These are phyloP conservation scores for Sebastes trivittatus DNA, from an alignment of 2,797 vertebrate genomes.

Conservation along the genomic window DNA sequence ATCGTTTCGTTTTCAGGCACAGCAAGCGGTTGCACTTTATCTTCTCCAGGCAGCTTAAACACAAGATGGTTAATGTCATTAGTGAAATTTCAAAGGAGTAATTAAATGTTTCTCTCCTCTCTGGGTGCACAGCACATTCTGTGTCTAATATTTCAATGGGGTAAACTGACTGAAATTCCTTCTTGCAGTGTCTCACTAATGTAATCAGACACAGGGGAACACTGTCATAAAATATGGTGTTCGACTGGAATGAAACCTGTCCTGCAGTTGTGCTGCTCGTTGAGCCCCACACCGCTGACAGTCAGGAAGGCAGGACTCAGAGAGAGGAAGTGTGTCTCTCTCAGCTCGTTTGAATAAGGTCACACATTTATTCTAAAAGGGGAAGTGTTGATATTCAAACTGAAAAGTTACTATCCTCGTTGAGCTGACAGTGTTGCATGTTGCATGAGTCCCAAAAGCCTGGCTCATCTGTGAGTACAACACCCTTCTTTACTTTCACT, in stretches of 20 bases:
- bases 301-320: constrained; percentile 12
- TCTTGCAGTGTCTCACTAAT: not conserved
- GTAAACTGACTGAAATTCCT: not conserved
- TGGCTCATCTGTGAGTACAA: constrained; percentile 10
- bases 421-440: constrained; percentile 36
- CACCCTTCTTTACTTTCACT: not conserved
- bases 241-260: constrained; percentile 13
- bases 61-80: not conserved
- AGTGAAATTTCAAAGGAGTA: not conserved
- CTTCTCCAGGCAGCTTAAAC: not conserved
- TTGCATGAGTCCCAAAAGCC: not conserved
- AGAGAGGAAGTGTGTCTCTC: constrained; percentile 52
- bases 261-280: not conserved
- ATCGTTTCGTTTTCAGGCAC: not conserved
- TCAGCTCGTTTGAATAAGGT: constrained; percentile 53
- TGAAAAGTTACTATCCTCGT: constrained; percentile 22
- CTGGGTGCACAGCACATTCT: not conserved
- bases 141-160: not conserved
- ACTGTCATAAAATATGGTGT: constrained; percentile 7
- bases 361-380: constrained; percentile 55
- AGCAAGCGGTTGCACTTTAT: not conserved
- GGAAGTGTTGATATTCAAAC: constrained; percentile 69
- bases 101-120: not conserved
- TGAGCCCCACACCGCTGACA: not conserved
- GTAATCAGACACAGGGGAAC: constrained; percentile 9